Base-by-base conservation (phyloP, 2,888 invertebrate species). In the Scaeva pyrastri region DNA sequence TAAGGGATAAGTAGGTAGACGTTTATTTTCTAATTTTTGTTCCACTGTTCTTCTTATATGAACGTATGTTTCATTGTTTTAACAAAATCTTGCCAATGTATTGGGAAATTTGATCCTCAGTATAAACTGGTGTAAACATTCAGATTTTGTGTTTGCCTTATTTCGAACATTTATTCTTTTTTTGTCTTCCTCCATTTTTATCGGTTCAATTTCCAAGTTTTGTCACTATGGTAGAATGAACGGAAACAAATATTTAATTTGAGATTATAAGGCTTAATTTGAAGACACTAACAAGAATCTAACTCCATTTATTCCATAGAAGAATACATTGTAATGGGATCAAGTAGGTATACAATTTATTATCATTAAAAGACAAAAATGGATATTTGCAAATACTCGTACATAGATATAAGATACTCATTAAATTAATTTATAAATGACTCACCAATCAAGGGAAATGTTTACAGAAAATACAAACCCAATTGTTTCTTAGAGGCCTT, bases 401-500 rank as follows among this genome's bases (percentile, higher is more conserved):
- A 45, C 45, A 16, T 19, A 16, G 2, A 45, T 31, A 31, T 31
- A 31, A 31, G 10, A 48, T 11, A 21, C 14, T 1, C 14, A 52
- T 23, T 52, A 52, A 52, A 52, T 52, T 26, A 1, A 41, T 21
- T 60, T 21, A 31, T 31, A 7, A 39, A 43, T 62, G 23, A 62
- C 41, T 60, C 41, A 62, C 12, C 10, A 41, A 52, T 23, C 23
- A 26, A 26, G 23, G 10, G 52, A 71, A 68, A 48, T 75, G 16
- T 12, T 66, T 7, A 56, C 39, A 58, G 39, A 76, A 68, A 70
- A 50, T 60, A 12, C 12, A 36, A 14, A 75, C 10, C 45, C 21
- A 66, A 58, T 48, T 48, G 55, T 48, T 41, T 45, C 64, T 43
- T 62, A 16, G n/a, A 41, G 26, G 31, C 36, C 70, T 43, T 41